phyloP scores from a whole-genome alignment of 2,888 invertebrate genomes.

The Tetranychus truncatus region DNA sequence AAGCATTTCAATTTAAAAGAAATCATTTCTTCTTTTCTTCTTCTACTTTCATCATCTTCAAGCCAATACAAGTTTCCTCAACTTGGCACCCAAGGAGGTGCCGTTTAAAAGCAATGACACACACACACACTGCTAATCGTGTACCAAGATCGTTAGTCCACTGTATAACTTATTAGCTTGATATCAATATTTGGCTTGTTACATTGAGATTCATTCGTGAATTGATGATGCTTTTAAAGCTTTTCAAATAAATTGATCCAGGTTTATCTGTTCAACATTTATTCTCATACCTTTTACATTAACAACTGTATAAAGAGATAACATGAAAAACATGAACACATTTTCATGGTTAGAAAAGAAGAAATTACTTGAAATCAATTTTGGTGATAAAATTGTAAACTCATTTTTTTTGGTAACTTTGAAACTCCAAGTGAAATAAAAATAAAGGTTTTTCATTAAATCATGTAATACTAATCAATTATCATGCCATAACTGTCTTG shows the following conservation, averaged over 20 bases:
- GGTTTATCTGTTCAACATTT: background rate
- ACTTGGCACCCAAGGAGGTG: background rate
- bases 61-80: background rate
- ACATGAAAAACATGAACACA: no score
- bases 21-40: background rate
- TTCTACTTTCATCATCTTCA: background rate
- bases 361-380: no score
- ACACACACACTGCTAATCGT: background rate
- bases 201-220: no score
- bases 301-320: background rate
- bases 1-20: background rate
- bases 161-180: background rate
- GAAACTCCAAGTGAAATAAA: no score
- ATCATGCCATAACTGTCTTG: no score
- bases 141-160: background rate
- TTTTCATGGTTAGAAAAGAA: no score
- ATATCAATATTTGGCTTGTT: background rate
- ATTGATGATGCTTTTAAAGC: background rate
- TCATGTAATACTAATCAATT: no score
- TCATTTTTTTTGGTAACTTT: no score
- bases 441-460: no score
- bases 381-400: no score
- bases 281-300: background rate
- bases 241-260: background rate
- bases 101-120: background rate